Conservation (phyloP, 2,113 vertebrate genomes). For the Benitochromis conjunctus region DNA sequence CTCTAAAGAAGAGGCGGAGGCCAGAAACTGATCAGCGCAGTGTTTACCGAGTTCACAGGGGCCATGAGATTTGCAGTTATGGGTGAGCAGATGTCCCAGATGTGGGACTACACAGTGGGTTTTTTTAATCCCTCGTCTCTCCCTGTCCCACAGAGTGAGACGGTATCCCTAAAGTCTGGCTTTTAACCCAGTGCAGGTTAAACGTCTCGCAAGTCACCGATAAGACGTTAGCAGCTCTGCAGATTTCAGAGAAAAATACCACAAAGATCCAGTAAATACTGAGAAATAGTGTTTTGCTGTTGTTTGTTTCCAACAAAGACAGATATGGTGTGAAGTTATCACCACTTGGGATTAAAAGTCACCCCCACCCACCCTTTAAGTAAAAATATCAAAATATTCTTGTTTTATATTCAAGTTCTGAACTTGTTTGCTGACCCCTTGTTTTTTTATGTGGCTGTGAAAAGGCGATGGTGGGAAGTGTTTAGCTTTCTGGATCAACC, state of each 20-base stretch:
- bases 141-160: not conserved
- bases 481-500: slow-evolving; percentile 94
- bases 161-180: not conserved
- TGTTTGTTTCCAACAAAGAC: not conserved
- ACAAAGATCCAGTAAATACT: not conserved
- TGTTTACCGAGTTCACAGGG: not conserved
- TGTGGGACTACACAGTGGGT: not conserved
- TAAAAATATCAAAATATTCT: not conserved
- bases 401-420: not conserved
- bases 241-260: not conserved
- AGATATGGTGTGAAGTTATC: not conserved
- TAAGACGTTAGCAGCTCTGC: not conserved
- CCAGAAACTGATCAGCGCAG: not conserved
- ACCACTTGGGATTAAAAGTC: not conserved
- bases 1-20: not conserved
- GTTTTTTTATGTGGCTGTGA: slow-evolving; percentile 48
- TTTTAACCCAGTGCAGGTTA: not conserved
- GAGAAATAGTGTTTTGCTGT: not conserved
- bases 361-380: not conserved
- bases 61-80: not conserved
- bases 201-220: not conserved
- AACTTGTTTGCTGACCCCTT: not conserved
- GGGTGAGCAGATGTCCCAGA: not conserved
- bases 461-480: slow-evolving; percentile 83
- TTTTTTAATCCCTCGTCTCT: not conserved